Evolutionary conservation across 2,888 invertebrate genomes (phyloP), one percentile per base, ranked within the genome.

Genomic region (Anarsia innoxiella): DNA sequence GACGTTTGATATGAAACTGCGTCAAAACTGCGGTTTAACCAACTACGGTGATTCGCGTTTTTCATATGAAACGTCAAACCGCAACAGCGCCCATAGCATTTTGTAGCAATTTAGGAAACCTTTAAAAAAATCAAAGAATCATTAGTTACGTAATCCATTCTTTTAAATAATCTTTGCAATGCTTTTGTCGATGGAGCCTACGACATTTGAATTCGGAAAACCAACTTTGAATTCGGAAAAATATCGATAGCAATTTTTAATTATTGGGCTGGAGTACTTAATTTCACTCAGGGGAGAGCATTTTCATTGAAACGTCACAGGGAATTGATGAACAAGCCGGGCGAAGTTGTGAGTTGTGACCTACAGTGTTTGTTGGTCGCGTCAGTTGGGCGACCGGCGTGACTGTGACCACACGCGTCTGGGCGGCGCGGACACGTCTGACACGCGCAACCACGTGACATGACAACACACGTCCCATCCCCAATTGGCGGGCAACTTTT

Each of bases 231-330:
- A 23, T 10, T 2, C 30, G 4, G 12, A 33, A 32, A 25, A 19
- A 19, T 9, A 62, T 66, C 67, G 62, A 65, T 66, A 58, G n/a
- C 51, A 55, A 53, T 54, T 64, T 72, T 76, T 76, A 78, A 79
- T 79, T 79, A 77, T 65, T 60, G 61, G 59, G 50, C 61, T 46
- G 48, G 53, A 56, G 65, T 57, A 56, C 66, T 67, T 72, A 73
- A 73, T 75, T 72, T 70, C 67, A 63, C 73, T 66, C 71, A 46
- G 61, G 75, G 75, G 71, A 67, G 72, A 72, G 74, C 73, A 68
- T 69, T 73, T 75, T 76, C 75, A 78, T 76, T 78, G 77, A 76
- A 76, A 76, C 75, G 82, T 82, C 80, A 79, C 65, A 68, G 62
- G 58, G 71, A 80, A 83, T 83, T 82, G 82, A 82, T 82, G 82